Evolutionary conservation across 2,888 invertebrate genomes (phyloP).

Genomic region (Arrhopalites spinosus): DNA sequence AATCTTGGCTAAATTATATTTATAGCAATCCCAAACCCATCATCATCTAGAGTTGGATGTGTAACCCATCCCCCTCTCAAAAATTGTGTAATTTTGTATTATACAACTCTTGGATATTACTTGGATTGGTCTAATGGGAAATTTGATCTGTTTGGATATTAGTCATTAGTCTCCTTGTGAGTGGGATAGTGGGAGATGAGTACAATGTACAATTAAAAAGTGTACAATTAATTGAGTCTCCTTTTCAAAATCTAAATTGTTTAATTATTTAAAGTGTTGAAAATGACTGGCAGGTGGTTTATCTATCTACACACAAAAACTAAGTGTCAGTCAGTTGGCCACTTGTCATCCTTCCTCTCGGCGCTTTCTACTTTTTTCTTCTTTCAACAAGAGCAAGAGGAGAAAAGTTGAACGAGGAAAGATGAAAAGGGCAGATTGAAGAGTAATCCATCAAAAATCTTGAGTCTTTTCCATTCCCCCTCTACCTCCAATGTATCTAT

Average conservation of each 20-base stretch:
- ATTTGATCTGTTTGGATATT: neutral
- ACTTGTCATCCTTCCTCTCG: too few relatives aligned
- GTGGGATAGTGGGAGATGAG: neutral
- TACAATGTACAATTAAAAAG: neutral
- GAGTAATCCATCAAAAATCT: constrained; percentile 47
- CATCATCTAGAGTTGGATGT: neutral
- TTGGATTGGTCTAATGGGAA: neutral
- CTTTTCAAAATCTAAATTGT: neutral
- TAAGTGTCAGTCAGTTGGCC: neutral
- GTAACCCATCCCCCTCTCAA: neutral
- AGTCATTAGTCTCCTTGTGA: neutral
- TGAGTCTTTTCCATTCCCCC: constrained; percentile 37
- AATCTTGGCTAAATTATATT: constrained; percentile 14
- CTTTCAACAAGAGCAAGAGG: too few relatives aligned
- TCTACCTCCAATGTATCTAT: too few relatives aligned
- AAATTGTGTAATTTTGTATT: neutral
- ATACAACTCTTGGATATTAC: neutral
- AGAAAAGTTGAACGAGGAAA: constrained; percentile 17
- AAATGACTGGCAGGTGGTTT: neutral
- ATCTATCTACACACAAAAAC: too few relatives aligned
- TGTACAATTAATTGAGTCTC: neutral
- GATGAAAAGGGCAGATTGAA: constrained; percentile 33
- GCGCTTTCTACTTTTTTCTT: too few relatives aligned
- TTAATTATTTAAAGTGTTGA: constrained; percentile 14
- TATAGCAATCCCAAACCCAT: neutral